These are phyloP conservation scores for Chaetura pelagica DNA, from an alignment of 2,113 vertebrate genomes.

Conservation along the genomic window DNA sequence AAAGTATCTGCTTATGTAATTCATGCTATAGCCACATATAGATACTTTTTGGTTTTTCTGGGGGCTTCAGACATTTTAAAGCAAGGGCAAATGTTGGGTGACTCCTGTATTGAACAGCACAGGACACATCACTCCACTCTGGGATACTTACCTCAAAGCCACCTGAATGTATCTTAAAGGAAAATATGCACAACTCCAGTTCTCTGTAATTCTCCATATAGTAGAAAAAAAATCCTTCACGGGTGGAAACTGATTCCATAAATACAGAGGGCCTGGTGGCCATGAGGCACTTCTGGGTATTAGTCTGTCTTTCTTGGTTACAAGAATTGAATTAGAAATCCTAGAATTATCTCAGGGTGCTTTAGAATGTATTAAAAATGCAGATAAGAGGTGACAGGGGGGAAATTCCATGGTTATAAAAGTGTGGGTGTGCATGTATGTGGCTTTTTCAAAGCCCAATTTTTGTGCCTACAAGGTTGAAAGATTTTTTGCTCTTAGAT, in stretches of 20 bases:
- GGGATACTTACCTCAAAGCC: background rate
- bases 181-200: background rate
- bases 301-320: background rate
- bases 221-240: background rate
- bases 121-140: background rate
- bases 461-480: background rate
- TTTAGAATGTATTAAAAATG: background rate
- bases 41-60: background rate
- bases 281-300: background rate
- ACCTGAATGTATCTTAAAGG: background rate
- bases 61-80: background rate
- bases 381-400: background rate
- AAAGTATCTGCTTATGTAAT: background rate
- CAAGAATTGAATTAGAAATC: background rate
- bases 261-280: background rate
- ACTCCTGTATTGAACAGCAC: background rate
- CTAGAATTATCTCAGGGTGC: background rate
- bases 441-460: background rate
- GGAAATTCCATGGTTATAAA: background rate
- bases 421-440: fast-evolving
- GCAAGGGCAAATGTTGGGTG: fast-evolving
- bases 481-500: background rate
- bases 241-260: background rate
- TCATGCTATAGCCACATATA: background rate
- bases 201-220: background rate